Percentiles rank a stretch among this genome's conserved stretches.
Conservation (phyloP, 2,888 invertebrate genomes). For the Fragum whitleyi region DNA sequence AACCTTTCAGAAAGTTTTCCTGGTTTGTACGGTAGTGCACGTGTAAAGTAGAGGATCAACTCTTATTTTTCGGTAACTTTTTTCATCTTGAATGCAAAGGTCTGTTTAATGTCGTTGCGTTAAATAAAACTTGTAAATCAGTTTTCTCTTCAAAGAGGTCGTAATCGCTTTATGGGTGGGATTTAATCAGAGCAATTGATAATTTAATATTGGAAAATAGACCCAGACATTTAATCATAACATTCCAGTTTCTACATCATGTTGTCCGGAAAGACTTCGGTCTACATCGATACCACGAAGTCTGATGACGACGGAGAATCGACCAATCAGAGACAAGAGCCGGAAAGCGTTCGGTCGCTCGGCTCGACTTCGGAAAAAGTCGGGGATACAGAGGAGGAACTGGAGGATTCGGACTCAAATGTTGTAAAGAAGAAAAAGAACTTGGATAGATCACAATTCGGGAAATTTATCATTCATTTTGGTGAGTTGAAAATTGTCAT, state of each 20-base stretch:
- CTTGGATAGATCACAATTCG: conserved; percentile 74
- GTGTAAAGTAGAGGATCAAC: too few species aligned
- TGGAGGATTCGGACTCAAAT: conserved; percentile 5
- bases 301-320: conserved; percentile 71
- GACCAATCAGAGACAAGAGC: conserved; percentile 50
- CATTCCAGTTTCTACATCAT: conserved; percentile 80
- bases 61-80: too few species aligned
- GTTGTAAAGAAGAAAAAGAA: conserved; percentile 62
- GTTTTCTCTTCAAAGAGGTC: background rate
- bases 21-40: too few species aligned
- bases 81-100: too few species aligned
- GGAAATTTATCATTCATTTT: conserved; percentile 80
- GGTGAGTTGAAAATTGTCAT: conserved; percentile 76
- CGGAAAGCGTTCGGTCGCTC: conserved; percentile 14
- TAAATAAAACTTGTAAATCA: too few species aligned
- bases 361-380: conserved; percentile 12
- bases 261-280: conserved; percentile 80
- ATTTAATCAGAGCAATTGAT: background rate
- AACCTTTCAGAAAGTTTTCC: too few species aligned
- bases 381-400: conserved; percentile 10
- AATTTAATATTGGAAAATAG: background rate
- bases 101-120: too few species aligned
- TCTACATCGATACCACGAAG: conserved; percentile 78
- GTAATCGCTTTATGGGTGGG: background rate
- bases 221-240: background rate